These are phyloP conservation scores for Chrysolina americana DNA, from an alignment of 2,888 invertebrate species.

Conservation along the genomic window DNA sequence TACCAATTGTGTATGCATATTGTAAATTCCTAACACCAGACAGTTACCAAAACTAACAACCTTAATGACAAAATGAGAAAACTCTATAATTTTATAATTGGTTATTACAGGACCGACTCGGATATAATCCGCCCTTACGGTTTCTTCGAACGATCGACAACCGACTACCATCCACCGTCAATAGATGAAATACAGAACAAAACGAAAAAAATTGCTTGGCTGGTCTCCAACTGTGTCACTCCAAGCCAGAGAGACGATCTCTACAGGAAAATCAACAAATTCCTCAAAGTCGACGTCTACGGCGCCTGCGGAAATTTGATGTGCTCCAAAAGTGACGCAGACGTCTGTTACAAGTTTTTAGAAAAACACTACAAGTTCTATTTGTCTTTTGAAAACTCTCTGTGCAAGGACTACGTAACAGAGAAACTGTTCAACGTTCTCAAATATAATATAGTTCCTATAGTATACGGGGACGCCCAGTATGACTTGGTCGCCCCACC, in stretches of 20 bases:
- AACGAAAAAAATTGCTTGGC: slow-evolving; percentile 73
- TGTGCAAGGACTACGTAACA: slow-evolving; percentile 77
- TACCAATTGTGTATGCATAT: no score
- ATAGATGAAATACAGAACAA: slow-evolving; percentile 59
- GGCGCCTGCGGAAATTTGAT: slow-evolving; percentile 74
- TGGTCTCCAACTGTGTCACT: slow-evolving; percentile 73
- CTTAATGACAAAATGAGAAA: no score
- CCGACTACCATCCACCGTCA: slow-evolving; percentile 51
- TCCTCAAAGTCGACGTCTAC: slow-evolving; percentile 75
- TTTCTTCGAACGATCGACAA: slow-evolving; percentile 44
- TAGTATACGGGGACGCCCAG: slow-evolving; percentile 78
- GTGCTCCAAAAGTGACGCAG: slow-evolving; percentile 58
- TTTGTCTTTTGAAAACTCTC: slow-evolving; percentile 80
- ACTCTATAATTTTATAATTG: neutral
- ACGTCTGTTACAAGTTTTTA: slow-evolving; percentile 69
- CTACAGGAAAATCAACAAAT: slow-evolving; percentile 71
- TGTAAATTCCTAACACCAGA: no score
- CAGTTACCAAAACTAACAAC: no score
- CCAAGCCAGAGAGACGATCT: slow-evolving; percentile 69
- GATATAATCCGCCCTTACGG: slow-evolving; percentile 68
- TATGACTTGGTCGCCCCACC: slow-evolving; percentile 73
- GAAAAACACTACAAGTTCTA: slow-evolving; percentile 79
- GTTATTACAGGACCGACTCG: slow-evolving; percentile 64
- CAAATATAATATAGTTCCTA: slow-evolving; percentile 76
- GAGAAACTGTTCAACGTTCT: slow-evolving; percentile 75